Conservation (phyloP, 1,140 invertebrate species). For the Hirudo medicinalis region DNA sequence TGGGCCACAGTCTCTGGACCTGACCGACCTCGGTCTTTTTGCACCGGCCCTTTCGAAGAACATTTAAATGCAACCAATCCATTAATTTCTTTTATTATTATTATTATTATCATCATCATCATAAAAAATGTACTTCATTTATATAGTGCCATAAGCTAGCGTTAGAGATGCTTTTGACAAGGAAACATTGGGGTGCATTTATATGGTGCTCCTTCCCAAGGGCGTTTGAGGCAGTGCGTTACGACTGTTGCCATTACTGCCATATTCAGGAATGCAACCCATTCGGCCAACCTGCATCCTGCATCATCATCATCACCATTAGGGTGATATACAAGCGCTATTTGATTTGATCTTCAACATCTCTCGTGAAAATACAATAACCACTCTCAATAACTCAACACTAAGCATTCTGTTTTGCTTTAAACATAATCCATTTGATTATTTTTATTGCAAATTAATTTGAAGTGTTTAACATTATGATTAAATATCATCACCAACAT, state of each 20-base stretch:
- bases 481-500: neutral
- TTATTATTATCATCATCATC: neutral
- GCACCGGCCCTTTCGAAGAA: neutral
- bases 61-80: neutral
- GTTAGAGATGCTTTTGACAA: too few species aligned
- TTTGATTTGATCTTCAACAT: neutral
- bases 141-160: too few species aligned
- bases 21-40: neutral
- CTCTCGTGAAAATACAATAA: neutral
- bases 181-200: too few species aligned
- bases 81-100: neutral
- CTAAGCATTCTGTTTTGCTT: neutral
- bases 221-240: too few species aligned
- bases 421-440: neutral
- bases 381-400: neutral
- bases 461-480: too few species aligned
- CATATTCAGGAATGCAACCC: too few species aligned
- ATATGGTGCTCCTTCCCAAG: too few species aligned
- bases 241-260: too few species aligned
- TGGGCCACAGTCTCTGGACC: neutral
- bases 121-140: too few species aligned
- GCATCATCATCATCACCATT: too few species aligned
- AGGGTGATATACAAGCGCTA: too few species aligned
- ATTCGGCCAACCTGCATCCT: too few species aligned
- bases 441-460: neutral